These are phyloP conservation scores for Smittia sp. DNA, from an alignment of 2,888 invertebrate species.

Conservation along the genomic window DNA sequence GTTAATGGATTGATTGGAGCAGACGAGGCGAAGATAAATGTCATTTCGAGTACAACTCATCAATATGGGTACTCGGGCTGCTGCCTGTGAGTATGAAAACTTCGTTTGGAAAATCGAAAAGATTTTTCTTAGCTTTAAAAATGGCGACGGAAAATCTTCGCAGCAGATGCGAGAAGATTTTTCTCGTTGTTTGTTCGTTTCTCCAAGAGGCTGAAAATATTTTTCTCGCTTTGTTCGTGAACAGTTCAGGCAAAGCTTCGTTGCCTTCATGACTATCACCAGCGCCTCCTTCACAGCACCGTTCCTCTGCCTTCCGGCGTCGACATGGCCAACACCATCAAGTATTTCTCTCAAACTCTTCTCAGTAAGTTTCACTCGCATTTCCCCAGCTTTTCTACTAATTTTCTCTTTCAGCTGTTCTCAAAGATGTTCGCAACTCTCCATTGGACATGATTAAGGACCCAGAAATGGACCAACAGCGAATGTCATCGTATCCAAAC, in stretches of 20 bases:
- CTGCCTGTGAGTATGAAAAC: slow-evolving; percentile 74
- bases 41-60: slow-evolving; percentile 65
- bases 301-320: slow-evolving; percentile 90
- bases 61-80: slow-evolving; percentile 90
- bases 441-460: slow-evolving; percentile 88
- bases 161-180: slow-evolving; percentile 2
- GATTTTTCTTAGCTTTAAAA: slow-evolving; percentile 10
- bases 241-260: slow-evolving; percentile 96
- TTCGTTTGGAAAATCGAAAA: slow-evolving; percentile 43
- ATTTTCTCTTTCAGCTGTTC: slow-evolving; percentile 64
- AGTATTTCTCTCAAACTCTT: slow-evolving; percentile 96
- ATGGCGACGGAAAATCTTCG: slow-evolving; percentile 25
- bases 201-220: neutral
- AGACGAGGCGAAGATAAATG: slow-evolving; percentile 23
- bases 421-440: slow-evolving; percentile 93
- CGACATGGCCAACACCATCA: slow-evolving; percentile 96
- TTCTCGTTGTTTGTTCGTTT: neutral
- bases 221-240: slow-evolving; percentile 46
- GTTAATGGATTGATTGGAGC: neutral
- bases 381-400: neutral
- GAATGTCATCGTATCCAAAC: slow-evolving; percentile 92
- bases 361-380: slow-evolving; percentile 70
- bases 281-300: slow-evolving; percentile 84
- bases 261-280: slow-evolving; percentile 93
- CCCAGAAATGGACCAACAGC: slow-evolving; percentile 77